phyloP scores from a whole-genome alignment of 2,888 invertebrate species.

The Eugnorisma glareosa region DNA sequence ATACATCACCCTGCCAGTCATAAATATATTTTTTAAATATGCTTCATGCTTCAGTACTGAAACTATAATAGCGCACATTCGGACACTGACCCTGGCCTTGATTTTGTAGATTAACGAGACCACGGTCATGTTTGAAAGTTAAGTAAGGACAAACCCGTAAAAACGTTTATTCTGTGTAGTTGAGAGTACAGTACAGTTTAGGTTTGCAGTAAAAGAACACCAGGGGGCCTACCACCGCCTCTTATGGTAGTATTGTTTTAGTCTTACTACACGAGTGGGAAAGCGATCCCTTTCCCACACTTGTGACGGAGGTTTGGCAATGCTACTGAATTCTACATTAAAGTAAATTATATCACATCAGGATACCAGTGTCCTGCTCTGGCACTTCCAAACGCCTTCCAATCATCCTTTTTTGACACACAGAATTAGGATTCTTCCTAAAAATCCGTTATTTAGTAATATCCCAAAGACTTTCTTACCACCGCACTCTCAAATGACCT shows the following conservation, averaged over 20 bases:
- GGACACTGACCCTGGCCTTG: conserved; percentile 23
- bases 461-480: not conserved
- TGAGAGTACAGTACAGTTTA: not conserved
- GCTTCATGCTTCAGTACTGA: not conserved
- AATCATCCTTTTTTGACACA: not conserved
- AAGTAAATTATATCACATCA: not conserved
- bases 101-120: conserved; percentile 6
- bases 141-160: not conserved
- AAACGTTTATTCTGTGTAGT: conserved; percentile 1
- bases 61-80: conserved; percentile 10
- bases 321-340: not conserved
- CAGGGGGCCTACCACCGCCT: not conserved
- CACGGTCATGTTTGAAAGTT: conserved; percentile 43
- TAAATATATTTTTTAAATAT: not conserved
- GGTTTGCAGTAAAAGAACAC: not conserved
- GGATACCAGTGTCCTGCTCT: not conserved
- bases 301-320: not conserved
- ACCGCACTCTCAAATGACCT: not conserved
- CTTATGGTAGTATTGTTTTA: not conserved
- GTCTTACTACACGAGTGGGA: not conserved
- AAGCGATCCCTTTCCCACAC: not conserved
- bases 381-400: not conserved
- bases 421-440: not conserved
- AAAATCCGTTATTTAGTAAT: not conserved
- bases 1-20: not conserved